Percentiles rank a stretch among this genome's conserved stretches.
These are phyloP conservation scores for Knipowitschia caucasica DNA, from an alignment of 2,797 vertebrate genomes.

Conservation along the genomic window DNA sequence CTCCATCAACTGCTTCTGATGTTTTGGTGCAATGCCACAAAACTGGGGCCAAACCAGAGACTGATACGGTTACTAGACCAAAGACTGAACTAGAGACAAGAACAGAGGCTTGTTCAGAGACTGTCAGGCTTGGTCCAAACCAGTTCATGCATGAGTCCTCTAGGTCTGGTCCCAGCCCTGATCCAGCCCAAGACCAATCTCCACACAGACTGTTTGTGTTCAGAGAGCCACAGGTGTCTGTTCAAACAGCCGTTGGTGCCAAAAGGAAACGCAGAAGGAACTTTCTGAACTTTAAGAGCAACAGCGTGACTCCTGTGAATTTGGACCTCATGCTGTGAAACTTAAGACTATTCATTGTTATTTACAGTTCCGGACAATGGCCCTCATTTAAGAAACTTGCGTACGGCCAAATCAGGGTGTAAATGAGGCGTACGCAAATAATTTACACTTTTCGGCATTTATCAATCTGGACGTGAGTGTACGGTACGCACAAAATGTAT, in stretches of 20 bases:
- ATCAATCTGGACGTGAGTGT: too few species aligned
- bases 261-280: background rate
- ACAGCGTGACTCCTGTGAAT: background rate
- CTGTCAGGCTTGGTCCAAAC: background rate
- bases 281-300: background rate
- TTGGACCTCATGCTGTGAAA: too few species aligned
- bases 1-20: background rate
- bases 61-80: background rate
- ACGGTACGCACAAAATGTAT: too few species aligned
- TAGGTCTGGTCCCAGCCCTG: background rate
- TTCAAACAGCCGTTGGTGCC: background rate
- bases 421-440: too few species aligned
- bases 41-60: background rate
- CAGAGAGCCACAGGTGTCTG: background rate
- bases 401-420: too few species aligned
- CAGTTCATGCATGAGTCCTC: background rate
- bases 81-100: background rate
- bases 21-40: too few species aligned
- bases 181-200: background rate
- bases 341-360: too few species aligned
- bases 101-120: background rate
- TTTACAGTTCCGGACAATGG: too few species aligned
- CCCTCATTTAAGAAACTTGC: too few species aligned
- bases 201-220: background rate
- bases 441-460: too few species aligned